A percentile compares a stretch with the other conserved stretches of the same genome.
These are phyloP conservation scores for Dicerorhinus sumatrensis DNA, from an alignment of 2,113 vertebrate species.

Conservation along the genomic window DNA sequence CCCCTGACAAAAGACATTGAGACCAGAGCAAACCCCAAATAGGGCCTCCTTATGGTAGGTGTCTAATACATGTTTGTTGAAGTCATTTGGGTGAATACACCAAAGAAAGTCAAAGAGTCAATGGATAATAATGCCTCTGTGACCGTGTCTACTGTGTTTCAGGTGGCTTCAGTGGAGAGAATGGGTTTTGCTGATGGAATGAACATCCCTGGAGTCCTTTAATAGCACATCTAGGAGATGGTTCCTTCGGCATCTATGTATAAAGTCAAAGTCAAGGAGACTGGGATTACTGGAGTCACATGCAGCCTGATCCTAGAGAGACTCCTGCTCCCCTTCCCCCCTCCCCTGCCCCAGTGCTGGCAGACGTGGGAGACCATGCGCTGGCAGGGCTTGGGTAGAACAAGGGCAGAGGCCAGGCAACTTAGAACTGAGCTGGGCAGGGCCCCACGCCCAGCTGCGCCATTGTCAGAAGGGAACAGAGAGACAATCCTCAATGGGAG, in stretches of 20 bases:
- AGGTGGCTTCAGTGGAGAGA: neutral
- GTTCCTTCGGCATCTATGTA: neutral
- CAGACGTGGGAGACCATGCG: neutral
- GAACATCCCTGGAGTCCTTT: neutral
- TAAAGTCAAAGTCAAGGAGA: neutral
- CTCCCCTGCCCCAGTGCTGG: fast-evolving
- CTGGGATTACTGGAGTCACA: neutral
- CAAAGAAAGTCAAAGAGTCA: neutral
- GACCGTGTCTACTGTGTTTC: neutral
- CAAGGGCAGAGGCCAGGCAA: neutral
- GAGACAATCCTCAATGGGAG: neutral
- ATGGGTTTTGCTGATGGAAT: neutral
- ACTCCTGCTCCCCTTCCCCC: neutral
- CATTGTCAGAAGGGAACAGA: neutral
- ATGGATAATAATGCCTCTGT: no score
- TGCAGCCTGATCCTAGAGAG: neutral
- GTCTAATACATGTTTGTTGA: neutral
- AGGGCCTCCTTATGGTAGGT: neutral
- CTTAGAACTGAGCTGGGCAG: neutral
- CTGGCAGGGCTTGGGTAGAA: neutral
- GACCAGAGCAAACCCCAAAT: neutral
- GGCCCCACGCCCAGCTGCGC: neutral
- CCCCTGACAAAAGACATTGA: neutral
- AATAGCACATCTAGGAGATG: neutral
- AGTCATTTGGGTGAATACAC: neutral